Conservation (phyloP, 2,888 invertebrate genomes). For the Polietes domitor region DNA sequence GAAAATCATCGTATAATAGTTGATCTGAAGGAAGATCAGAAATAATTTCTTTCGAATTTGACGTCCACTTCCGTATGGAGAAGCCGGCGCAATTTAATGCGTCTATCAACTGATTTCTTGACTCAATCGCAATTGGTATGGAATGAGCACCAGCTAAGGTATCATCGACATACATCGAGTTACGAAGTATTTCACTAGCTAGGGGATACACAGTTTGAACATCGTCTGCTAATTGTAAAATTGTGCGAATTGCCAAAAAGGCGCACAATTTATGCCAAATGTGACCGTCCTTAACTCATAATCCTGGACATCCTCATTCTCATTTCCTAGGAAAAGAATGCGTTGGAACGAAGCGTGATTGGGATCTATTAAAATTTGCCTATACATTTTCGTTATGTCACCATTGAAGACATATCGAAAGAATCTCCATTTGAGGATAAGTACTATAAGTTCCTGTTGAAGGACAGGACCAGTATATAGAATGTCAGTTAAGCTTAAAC, state of each 20-base stretch:
- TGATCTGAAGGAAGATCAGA: constrained; percentile 9
- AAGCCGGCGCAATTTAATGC: constrained; percentile 36
- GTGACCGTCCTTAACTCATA: constrained; percentile 50
- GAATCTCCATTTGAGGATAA: constrained; percentile 35
- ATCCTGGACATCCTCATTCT: neutral
- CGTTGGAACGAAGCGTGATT: constrained; percentile 4
- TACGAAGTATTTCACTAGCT: constrained; percentile 38
- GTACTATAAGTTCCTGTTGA: constrained; percentile 28
- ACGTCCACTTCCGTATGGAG: constrained; percentile 38
- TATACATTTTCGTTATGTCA: constrained; percentile 60
- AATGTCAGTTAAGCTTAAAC: constrained; percentile 42
- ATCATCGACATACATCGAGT: constrained; percentile 60
- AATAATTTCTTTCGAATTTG: constrained; percentile 32
- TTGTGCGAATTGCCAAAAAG: constrained; percentile 54
- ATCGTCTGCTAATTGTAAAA: constrained; percentile 48
- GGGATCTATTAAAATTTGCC: constrained; percentile 45
- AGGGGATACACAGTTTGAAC: neutral
- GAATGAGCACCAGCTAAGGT: constrained; percentile 50
- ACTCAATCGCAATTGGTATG: neutral
- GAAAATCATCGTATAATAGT: constrained; percentile 12
- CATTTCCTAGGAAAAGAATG: constrained; percentile 4
- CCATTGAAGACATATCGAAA: constrained; percentile 47
- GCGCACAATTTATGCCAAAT: constrained; percentile 62
- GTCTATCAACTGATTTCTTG: constrained; percentile 16
- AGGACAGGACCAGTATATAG: constrained; percentile 45